Base-by-base conservation (phyloP, 2,113 vertebrate species). In the Casuarius casuarius region DNA sequence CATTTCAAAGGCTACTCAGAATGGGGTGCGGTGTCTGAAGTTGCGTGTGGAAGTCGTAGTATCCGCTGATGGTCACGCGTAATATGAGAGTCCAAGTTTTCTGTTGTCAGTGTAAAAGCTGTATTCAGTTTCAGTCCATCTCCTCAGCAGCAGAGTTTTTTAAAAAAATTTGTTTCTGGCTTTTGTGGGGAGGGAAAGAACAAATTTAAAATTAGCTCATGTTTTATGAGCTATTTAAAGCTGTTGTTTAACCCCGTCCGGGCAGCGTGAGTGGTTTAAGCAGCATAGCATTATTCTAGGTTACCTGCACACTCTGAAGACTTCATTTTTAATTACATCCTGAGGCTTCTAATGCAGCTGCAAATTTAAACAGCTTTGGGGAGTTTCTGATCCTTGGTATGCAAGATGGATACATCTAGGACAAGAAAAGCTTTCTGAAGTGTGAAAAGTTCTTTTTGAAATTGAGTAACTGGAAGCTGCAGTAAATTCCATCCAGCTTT, bases 341-440 rank as follows among this genome's bases (percentile, higher is more conserved):
- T 17, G 49, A 83, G 90, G 87, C 82, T 93, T 87, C 87, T 73
- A 68, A 49, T 31, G 83, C 54, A 90, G 74, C 78, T 81, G 65
- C 79, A 84, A 49, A 67, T 91, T 92, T 86, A 68, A 77, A 75
- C n/a, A 91, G n/a, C 71, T 94, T 74, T 90, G 56, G 56, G 56
- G 56, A 58, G 56, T 28, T 58, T 58, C 82, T 91, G 59, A 62
- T 91, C 67, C 26, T 83, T 79, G 49, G 95, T 88, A 70, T 0
- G 20, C 84, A 90, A 91, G 71, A 66, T 82, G 77, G 54, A 4
- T 94, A 11, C 3, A 8, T 88, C n/a, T 67, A 80, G 78, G 78
- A 61, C 87, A 86, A 21, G 62, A 78, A 83, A 77, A 91, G 48
- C 82, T 91, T 91, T 54, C 78, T 74, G 90, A 67, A 29, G 77